Conservation (phyloP, 2,888 invertebrate species). For the Metellina segmentata region DNA sequence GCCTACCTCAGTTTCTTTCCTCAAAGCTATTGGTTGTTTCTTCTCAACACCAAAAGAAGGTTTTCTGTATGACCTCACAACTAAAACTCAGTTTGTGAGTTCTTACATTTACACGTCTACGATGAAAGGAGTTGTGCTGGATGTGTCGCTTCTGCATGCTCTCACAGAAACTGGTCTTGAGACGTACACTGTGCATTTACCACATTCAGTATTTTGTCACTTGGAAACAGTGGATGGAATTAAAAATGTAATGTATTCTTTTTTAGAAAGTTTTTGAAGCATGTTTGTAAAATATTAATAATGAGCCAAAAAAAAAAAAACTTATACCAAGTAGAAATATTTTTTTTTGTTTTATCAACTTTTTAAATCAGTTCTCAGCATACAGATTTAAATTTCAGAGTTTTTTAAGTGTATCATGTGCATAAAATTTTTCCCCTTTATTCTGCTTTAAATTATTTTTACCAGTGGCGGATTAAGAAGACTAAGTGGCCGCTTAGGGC, state of each 20-base stretch:
- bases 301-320: too few species aligned
- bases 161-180: constrained; percentile 89
- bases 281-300: too few species aligned
- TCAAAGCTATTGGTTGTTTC: constrained; percentile 85
- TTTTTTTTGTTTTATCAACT: too few species aligned
- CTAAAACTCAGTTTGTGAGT: constrained; percentile 84
- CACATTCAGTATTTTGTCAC: constrained; percentile 79
- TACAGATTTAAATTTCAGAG: too few species aligned
- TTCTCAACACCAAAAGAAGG: constrained; percentile 87
- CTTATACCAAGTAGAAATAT: too few species aligned
- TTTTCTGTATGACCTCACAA: constrained; percentile 84
- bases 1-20: constrained; percentile 64
- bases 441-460: too few species aligned
- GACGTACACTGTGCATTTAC: constrained; percentile 86
- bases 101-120: constrained; percentile 88
- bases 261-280: not conserved
- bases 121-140: constrained; percentile 86
- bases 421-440: too few species aligned
- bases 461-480: too few species aligned
- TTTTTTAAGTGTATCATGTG: too few species aligned
- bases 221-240: constrained; percentile 81
- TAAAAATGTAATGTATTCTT: constrained; percentile 80
- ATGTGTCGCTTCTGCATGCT: constrained; percentile 85
- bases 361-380: too few species aligned
- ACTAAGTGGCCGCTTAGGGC: too few species aligned